phyloP scores from a whole-genome alignment of 2,888 invertebrate genomes.

The Caenorhabditis virilis region DNA sequence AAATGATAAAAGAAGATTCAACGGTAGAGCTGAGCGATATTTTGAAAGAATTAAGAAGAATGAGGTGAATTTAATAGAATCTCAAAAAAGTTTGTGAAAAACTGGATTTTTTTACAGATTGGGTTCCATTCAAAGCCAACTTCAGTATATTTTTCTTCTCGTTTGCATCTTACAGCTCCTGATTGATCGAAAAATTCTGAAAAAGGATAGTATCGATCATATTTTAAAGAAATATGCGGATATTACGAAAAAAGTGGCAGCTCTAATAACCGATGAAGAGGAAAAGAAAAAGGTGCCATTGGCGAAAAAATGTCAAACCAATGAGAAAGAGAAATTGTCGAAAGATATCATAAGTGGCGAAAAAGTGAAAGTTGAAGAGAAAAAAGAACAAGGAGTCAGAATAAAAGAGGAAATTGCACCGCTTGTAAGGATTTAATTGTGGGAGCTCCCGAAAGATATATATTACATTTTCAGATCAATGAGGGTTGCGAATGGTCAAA shows the following conservation, averaged over 20 bases:
- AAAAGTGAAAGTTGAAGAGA: slow-evolving; percentile 6
- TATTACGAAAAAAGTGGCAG: neutral
- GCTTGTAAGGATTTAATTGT: too few species aligned
- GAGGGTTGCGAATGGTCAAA: too few species aligned
- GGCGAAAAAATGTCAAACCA: too few species aligned
- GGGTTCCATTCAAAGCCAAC: slow-evolving; percentile 28
- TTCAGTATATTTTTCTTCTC: slow-evolving; percentile 25
- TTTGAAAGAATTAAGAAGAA: slow-evolving; percentile 17
- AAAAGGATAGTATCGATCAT: neutral
- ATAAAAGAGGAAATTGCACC: too few species aligned
- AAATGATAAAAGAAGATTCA: slow-evolving; percentile 19
- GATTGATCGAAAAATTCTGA: slow-evolving; percentile 18
- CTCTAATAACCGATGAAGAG: neutral
- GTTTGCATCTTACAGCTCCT: slow-evolving; percentile 13
- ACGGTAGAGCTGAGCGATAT: slow-evolving; percentile 8
- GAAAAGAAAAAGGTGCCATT: slow-evolving; percentile 5
- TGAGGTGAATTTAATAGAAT: slow-evolving; percentile 19
- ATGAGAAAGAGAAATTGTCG: too few species aligned
- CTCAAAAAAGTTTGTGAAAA: neutral
- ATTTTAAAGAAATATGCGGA: slow-evolving; percentile 4
- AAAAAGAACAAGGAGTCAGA: too few species aligned
- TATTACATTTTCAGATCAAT: neutral
- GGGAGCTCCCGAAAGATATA: neutral
- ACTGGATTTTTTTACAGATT: neutral
- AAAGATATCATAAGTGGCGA: too few species aligned